Percentiles rank a stretch among this genome's conserved stretches.
Conservation (phyloP, 2,797 vertebrate genomes). For the Amazona ochrocephala region DNA sequence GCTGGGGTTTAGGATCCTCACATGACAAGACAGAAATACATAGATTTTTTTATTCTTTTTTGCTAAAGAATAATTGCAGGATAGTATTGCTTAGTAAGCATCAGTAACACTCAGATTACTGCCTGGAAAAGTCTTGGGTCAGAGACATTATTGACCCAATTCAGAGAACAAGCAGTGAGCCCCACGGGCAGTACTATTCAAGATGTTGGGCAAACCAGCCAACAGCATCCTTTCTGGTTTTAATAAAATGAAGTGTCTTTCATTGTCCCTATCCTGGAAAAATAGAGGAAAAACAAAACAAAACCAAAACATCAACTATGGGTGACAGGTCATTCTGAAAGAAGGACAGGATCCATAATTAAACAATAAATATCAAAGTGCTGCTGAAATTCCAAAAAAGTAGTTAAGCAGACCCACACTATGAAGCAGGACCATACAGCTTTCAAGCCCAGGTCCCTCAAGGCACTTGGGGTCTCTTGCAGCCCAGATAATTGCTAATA, state of each 20-base stretch:
- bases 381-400: background rate
- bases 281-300: background rate
- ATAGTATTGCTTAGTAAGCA: background rate
- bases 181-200: background rate
- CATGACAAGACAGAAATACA: background rate
- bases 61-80: background rate
- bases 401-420: background rate
- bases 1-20: background rate
- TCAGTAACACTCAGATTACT: background rate
- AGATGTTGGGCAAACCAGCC: background rate
- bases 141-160: background rate
- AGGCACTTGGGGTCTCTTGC: background rate
- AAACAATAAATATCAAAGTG: background rate
- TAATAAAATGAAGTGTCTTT: background rate
- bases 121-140: background rate
- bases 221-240: background rate
- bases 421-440: background rate
- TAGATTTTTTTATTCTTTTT: background rate
- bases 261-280: background rate
- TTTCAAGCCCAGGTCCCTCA: background rate
- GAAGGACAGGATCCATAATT: background rate
- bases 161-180: background rate
- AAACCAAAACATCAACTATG: background rate
- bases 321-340: background rate
- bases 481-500: background rate